Evolutionary conservation across 2,888 invertebrate species (phyloP), one percentile per base, ranked within the genome.

Genomic region (Lasioglossum zephyrum): DNA sequence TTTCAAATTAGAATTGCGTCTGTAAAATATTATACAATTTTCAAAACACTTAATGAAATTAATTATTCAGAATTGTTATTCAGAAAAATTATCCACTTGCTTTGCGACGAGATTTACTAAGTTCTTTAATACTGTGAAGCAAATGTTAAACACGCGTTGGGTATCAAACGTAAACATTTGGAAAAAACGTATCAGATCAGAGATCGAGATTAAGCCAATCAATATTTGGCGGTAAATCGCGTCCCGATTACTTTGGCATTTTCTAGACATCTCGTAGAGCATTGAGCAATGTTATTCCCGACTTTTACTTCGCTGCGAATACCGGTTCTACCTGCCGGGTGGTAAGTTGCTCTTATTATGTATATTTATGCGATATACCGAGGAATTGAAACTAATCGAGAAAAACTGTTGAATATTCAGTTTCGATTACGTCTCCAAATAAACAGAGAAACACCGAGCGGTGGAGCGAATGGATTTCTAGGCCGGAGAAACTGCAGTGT

Each of bases 341-440:
- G 13, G 0, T 22, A n/a, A 70, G 13, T 70, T 22, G 69, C 39
- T 69, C 36, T 69, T 18, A 11, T 69, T 39, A 11, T 13, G 41
- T 41, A 13, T 70, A n/a, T 70, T 41, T 8, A 31, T 13, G 41
- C 70, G n/a, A 70, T 16, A 4, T 13, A 13, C 39, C 0, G 41
- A 13, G 41, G n/a, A 41, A 70, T 41, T n/a, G n/a, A n/a, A n/a
- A 2, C n/a, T 41, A n/a, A 41, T n/a, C n/a, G 22, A 41, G 41
- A 70, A 41, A 70, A 70, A n/a, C 18, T 11, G 39, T 22, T 70
- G 70, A 70, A 70, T 70, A 70, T 70, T 69, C 39, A 39, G 9
- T 36, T 22, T 69, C 22, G 18, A 22, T 69, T 39, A 69, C 31
- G 69, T 69, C 39, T 39, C 3, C 18, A 11, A 39, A 39, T 69